These are phyloP conservation scores for Notechis scutatus DNA, from an alignment of 2,113 vertebrate genomes.

Conservation along the genomic window DNA sequence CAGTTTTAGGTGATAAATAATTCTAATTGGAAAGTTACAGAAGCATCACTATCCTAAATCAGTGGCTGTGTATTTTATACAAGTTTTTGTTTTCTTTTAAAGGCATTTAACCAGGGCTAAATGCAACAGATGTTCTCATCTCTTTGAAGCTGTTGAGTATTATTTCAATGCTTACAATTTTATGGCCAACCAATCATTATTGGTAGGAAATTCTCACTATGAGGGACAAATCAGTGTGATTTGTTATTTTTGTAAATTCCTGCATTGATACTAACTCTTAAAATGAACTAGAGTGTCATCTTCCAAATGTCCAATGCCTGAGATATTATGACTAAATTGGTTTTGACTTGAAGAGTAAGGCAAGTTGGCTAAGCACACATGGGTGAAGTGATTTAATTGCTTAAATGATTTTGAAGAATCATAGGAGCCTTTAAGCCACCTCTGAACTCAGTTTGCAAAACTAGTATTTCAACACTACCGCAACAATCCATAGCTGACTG, in stretches of 20 bases:
- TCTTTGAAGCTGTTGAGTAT: neutral
- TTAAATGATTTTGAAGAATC: neutral
- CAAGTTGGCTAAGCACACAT: neutral
- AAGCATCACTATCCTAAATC: neutral
- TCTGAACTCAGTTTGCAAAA: neutral
- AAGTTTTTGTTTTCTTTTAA: neutral
- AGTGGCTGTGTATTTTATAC: too few relatives aligned
- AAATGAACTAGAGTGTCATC: neutral
- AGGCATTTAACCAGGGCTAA: neutral
- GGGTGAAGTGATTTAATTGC: fast-evolving
- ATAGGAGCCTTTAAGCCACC: neutral
- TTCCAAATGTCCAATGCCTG: neutral
- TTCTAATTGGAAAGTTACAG: neutral
- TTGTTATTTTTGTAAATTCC: neutral
- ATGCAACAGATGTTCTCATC: neutral
- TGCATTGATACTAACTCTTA: neutral
- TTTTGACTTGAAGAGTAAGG: constrained; percentile 23
- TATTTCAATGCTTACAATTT: neutral
- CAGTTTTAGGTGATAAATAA: neutral
- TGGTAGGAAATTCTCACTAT: neutral
- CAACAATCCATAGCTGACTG: neutral
- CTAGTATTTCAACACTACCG: neutral
- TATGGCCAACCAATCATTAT: neutral
- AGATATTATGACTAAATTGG: neutral
- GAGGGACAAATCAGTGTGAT: neutral